Evolutionary conservation across 2,113 vertebrate genomes (phyloP), one percentile per base, ranked within the genome.

Genomic region (Rhagologus leucostigma): DNA sequence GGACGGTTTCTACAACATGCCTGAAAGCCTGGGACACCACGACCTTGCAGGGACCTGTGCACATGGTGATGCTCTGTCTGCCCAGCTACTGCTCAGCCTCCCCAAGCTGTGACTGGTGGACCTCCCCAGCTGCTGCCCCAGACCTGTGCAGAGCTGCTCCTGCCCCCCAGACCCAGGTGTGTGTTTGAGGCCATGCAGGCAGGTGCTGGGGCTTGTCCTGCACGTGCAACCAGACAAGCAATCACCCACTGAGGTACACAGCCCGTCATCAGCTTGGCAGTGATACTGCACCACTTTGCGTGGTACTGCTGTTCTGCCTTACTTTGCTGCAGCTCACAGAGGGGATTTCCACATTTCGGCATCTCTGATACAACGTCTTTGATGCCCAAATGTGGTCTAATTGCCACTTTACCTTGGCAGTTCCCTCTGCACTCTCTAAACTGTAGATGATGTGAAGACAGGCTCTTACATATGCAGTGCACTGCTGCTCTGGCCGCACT

Each of bases 391-490:
- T 13, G 1, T 42, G 10, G 12, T 23, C 14, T 21, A 32, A 3
- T 11, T 46, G 8, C 16, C 37, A 11, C 21, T 53, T 5, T n/a
- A 2, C 8, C 32, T 52, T 42, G 39, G 23, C 47, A 56, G 52
- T 67, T 7, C 13, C 49, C 15, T 65, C 13, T 35, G 23, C 15
- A 16, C 10, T 21, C 3, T 24, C 27, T 49, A 10, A 56, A 41
- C 16, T 30, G 30, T 5, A 57, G n/a, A 18, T 0, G 0, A 10
- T 10, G 1, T 30, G 21, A 49, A 44, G 24, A n/a, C 0, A 1
- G 14, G 6, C 11, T 81, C 26, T 69, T 68, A 26, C 7, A 8
- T 9, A 26, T 2, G 9, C 11, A 26, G 13, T 15, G 16, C 1
- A 1, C 35, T 56, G 46, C 55, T 90, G 50, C 27, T 46, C 56